phyloP scores from a whole-genome alignment of 92 coral and sea anemone genomes.

The Phenganax stokvisi region DNA sequence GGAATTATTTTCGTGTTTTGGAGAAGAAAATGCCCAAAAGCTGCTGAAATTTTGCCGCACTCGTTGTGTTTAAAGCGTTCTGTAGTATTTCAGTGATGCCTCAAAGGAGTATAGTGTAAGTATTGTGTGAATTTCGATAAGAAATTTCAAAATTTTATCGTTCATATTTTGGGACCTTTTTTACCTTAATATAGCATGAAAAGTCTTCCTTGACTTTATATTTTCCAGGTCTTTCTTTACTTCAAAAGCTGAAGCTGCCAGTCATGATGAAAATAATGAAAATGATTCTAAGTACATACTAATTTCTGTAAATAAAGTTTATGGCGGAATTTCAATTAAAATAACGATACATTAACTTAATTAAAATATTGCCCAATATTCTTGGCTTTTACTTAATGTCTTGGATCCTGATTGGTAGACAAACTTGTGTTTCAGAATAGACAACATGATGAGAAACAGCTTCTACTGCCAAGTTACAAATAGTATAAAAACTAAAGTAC shows the following conservation, averaged over 20 bases:
- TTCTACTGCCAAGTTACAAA: background rate
- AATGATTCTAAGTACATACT: background rate
- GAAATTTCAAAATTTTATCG: background rate
- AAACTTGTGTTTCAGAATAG: too few species aligned
- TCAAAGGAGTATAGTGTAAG: constrained; percentile 82
- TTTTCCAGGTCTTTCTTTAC: constrained; percentile 59
- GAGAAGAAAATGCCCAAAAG: background rate
- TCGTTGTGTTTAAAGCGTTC: background rate
- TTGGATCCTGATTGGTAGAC: too few species aligned
- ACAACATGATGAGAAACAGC: too few species aligned
- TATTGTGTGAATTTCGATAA: background rate
- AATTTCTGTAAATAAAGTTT: too few species aligned
- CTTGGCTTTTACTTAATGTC: too few species aligned
- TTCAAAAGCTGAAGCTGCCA: constrained; percentile 42
- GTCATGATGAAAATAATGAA: background rate
- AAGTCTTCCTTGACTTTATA: background rate
- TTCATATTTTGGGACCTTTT: background rate
- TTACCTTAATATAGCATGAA: too few species aligned
- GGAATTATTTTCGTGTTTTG: background rate
- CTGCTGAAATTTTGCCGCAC: background rate
- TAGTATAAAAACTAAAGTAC: background rate
- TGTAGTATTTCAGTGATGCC: constrained; percentile 43
- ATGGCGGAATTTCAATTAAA: too few species aligned
- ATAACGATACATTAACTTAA: too few species aligned
- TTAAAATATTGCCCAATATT: too few species aligned